phyloP scores from a whole-genome alignment of 53 echinoderm and acorn worm genomes.

The Mesocentrotus franciscanus region DNA sequence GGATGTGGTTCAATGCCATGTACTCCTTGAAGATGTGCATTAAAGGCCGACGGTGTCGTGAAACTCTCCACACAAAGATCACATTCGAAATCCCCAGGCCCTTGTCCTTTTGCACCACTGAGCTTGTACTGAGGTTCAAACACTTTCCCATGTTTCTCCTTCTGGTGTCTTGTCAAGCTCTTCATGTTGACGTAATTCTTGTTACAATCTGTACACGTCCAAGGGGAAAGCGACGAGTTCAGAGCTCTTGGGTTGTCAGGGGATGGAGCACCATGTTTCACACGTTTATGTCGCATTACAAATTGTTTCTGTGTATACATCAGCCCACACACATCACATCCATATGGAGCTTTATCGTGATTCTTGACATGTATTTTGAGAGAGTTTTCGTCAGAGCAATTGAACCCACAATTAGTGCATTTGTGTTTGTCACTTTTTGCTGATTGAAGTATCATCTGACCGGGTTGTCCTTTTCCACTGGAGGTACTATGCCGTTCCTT shows the following conservation, averaged over 20 bases:
- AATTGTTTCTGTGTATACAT: constrained; percentile 27
- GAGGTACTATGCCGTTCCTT: constrained; percentile 15
- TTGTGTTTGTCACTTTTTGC: background rate
- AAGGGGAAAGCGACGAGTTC: background rate
- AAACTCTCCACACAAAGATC: constrained; percentile 46
- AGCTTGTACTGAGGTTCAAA: background rate
- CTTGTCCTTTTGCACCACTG: background rate
- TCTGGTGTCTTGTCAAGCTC: constrained; percentile 41
- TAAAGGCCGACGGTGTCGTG: constrained; percentile 13
- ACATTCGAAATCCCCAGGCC: constrained; percentile 41
- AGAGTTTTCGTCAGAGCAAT: background rate
- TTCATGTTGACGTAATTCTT: constrained; percentile 15
- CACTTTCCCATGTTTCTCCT: constrained; percentile 39
- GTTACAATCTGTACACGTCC: constrained; percentile 21
- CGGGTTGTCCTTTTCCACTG: background rate
- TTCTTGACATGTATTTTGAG: background rate
- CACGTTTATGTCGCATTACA: constrained; percentile 47
- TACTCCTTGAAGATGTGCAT: background rate
- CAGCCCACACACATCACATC: constrained; percentile 51
- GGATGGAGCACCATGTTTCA: background rate
- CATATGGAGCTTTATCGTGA: constrained; percentile 30
- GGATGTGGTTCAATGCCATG: constrained; percentile 51
- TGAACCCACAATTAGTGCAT: constrained; percentile 36
- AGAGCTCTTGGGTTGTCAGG: background rate
- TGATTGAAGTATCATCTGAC: background rate